Evolutionary conservation across 2,113 vertebrate species (phyloP).

Genomic region (Python bivittatus): DNA sequence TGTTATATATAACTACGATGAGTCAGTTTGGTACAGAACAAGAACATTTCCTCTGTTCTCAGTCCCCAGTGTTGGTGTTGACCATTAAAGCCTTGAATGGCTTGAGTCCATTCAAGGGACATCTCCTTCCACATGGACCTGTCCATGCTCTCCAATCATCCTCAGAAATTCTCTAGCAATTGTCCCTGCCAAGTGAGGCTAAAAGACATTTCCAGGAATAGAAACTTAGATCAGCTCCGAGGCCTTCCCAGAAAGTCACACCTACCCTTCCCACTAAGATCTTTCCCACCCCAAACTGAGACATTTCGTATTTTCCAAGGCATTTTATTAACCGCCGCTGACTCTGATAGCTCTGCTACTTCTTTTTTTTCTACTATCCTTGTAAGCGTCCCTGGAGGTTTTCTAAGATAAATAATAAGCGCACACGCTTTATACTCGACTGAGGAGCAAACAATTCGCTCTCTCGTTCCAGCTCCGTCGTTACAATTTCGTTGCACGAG

Average conservation of each 20-base stretch:
- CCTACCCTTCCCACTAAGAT: not conserved
- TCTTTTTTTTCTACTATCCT: not conserved
- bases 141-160: not conserved
- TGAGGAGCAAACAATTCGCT: not conserved
- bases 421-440: no score
- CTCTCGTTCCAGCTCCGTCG: not conserved
- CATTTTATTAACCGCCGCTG: not conserved
- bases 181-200: not conserved
- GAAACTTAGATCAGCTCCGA: not conserved
- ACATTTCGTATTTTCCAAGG: no score
- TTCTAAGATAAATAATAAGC: not conserved
- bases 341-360: not conserved
- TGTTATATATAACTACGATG: not conserved
- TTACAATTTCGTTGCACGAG: not conserved
- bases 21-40: not conserved
- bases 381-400: not conserved
- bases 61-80: not conserved
- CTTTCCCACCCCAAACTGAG: not conserved
- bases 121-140: not conserved
- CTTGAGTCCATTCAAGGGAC: not conserved
- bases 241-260: not conserved
- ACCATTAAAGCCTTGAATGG: not conserved
- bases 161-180: not conserved
- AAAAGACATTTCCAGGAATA: not conserved
- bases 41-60: not conserved